A percentile compares a stretch with the other conserved stretches of the same genome.
These are phyloP conservation scores for Lasioglossum baleicum DNA, from an alignment of 1,140 invertebrate species.

Conservation along the genomic window DNA sequence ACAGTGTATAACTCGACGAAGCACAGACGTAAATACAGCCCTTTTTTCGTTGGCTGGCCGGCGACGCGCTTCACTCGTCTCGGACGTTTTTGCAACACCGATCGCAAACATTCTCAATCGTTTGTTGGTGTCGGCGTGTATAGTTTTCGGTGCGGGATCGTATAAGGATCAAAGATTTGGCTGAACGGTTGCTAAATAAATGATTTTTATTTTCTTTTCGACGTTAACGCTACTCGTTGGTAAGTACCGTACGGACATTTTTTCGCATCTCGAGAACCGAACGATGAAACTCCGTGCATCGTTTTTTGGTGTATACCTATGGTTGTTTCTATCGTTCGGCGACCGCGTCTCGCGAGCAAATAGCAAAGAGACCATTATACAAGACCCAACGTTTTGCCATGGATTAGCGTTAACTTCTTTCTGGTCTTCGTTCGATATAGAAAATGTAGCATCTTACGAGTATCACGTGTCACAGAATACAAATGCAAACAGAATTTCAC, in stretches of 20 bases:
- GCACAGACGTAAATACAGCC: neutral
- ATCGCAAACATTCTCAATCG: too few relatives aligned
- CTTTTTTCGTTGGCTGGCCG: too few relatives aligned
- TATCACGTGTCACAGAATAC: constrained; percentile 23
- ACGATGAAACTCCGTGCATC: neutral
- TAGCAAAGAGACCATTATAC: neutral
- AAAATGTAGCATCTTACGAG: neutral
- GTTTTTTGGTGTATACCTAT: too few relatives aligned
- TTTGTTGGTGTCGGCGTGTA: too few relatives aligned
- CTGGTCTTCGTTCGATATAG: neutral
- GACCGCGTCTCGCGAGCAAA: neutral
- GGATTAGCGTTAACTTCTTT: neutral
- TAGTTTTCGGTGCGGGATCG: too few relatives aligned
- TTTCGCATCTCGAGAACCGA: too few relatives aligned
- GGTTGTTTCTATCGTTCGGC: neutral
- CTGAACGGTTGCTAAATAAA: constrained; percentile 13
- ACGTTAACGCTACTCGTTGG: neutral
- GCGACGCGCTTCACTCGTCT: neutral
- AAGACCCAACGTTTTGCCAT: neutral
- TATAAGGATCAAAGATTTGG: neutral
- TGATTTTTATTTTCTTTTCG: constrained; percentile 21
- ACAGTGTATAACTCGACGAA: neutral
- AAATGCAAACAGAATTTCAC: neutral
- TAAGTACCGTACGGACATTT: neutral
- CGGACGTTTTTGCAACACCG: neutral